Conservation (phyloP, 2,888 invertebrate species). For the Agriopis marginaria region DNA sequence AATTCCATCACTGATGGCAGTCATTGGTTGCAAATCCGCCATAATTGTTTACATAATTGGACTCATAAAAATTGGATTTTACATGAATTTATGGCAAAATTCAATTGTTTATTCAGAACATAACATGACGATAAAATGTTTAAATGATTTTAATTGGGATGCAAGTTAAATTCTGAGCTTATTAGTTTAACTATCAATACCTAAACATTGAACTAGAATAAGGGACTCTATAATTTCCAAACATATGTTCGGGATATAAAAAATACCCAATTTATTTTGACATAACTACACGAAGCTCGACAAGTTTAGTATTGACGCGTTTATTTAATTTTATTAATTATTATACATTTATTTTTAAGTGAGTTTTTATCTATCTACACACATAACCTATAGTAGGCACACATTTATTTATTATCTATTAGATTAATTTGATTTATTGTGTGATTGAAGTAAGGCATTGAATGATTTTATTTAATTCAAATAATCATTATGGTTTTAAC, state of each 20-base stretch:
- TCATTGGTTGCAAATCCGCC: not conserved
- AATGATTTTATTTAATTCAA: not conserved
- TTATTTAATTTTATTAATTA: slow-evolving; percentile 59
- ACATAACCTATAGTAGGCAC: slow-evolving; percentile 79
- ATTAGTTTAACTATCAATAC: not conserved
- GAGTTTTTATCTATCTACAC: slow-evolving; percentile 68
- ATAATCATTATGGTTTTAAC: not conserved
- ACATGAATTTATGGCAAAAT: not conserved
- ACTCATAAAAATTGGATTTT: not conserved
- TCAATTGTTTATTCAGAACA: not conserved
- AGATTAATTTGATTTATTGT: slow-evolving; percentile 32
- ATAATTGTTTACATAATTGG: not conserved
- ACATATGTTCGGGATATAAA: slow-evolving; percentile 38
- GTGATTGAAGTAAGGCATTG: slow-evolving; percentile 34
- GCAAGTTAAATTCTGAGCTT: not conserved
- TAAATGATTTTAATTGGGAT: not conserved
- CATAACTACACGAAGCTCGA: slow-evolving; percentile 72
- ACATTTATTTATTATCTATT: slow-evolving; percentile 62
- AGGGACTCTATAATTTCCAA: slow-evolving; percentile 40
- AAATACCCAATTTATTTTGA: slow-evolving; percentile 47
- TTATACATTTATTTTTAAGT: slow-evolving; percentile 62
- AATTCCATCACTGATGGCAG: not conserved
- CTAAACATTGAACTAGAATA: slow-evolving; percentile 30
- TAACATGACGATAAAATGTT: not conserved
- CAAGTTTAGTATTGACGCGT: slow-evolving; percentile 63